Base-by-base conservation (phyloP, 2,113 vertebrate genomes). In the Ramphastos sulfuratus region DNA sequence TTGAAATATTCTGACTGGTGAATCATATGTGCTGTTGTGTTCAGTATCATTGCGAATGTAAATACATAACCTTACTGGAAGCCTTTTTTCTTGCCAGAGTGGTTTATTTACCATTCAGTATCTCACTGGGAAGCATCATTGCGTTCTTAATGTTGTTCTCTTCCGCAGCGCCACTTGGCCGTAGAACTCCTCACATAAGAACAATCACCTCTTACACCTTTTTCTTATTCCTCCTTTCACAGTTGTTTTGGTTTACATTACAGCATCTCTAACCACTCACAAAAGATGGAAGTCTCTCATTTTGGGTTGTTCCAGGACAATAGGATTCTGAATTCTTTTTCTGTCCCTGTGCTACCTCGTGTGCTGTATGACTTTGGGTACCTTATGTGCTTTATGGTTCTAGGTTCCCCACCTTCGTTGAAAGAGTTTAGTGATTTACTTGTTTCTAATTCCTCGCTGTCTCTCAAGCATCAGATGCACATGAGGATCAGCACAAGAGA, bases 181-280 rank as follows among this genome's bases (percentile, higher is more conserved):
- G 2, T 23, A 14, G 35, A 55, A 46, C 35, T 81, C 24, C 54
- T 31, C 46, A 52, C 2, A 1, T 35, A 48, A 69, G 42, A 59
- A 10, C 21, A 33, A 6, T 70, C 50, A 3, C 31, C 33, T 60
- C 66, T 9, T 27, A 4, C 19, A 3, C 0, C 0, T 7, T 72
- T 78, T 52, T n/a, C 69, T 25, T 9, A 1, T 27, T 71, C 61
- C 21, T 69, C 12, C 60, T 59, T 52, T 48, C 56, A 3, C 21
- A 2, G 60, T 69, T 24, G 59, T 65, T 90, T 84, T 74, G 28
- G 27, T 92, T 63, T 19, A 27, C 24, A 2, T 39, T 15, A 50
- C 12, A 95, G 37, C 50, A 14, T 37, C n/a, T 37, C 55, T n/a
- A 10, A 6, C 4, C 4, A 2, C 60, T 64, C 59, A 9, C 30